Conservation (phyloP, 2,113 vertebrate genomes). For the Agelaius phoeniceus region DNA sequence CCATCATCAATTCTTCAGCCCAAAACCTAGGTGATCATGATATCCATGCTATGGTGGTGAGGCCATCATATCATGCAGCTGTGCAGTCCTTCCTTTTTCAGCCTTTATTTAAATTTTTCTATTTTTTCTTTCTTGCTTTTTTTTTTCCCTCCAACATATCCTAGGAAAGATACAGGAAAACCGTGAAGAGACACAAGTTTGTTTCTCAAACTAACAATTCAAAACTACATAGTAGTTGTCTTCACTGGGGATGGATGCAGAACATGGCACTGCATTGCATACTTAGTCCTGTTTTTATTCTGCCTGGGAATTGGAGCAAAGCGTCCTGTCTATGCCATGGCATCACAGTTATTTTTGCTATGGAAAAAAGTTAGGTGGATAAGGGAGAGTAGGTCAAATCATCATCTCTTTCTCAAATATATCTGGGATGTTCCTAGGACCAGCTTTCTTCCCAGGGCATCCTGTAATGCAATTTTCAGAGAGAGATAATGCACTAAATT, state of each 20-base stretch:
- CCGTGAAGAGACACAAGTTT: background rate
- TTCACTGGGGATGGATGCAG: background rate
- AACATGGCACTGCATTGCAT: background rate
- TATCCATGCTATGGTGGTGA: rapidly evolving
- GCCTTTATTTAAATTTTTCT: rapidly evolving
- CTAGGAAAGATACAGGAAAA: background rate
- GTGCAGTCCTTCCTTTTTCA: background rate
- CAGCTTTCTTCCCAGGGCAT: background rate
- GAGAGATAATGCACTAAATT: background rate
- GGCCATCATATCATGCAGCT: background rate
- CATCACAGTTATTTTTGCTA: background rate
- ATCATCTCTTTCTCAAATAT: background rate
- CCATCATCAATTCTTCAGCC: rapidly evolving
- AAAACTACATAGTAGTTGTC: background rate
- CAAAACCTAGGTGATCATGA: rapidly evolving
- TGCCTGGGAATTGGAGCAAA: background rate
- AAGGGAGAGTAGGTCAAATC: background rate
- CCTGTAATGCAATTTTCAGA: background rate
- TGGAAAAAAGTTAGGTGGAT: background rate
- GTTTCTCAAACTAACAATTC: background rate
- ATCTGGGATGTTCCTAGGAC: background rate
- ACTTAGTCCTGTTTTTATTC: background rate
- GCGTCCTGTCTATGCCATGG: rapidly evolving
- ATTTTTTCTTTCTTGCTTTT: rapidly evolving
- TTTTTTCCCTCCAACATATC: rapidly evolving